Evolutionary conservation across 2,113 vertebrate species (phyloP), one percentile per base, ranked within the genome.

Genomic region (Chitala chitala): DNA sequence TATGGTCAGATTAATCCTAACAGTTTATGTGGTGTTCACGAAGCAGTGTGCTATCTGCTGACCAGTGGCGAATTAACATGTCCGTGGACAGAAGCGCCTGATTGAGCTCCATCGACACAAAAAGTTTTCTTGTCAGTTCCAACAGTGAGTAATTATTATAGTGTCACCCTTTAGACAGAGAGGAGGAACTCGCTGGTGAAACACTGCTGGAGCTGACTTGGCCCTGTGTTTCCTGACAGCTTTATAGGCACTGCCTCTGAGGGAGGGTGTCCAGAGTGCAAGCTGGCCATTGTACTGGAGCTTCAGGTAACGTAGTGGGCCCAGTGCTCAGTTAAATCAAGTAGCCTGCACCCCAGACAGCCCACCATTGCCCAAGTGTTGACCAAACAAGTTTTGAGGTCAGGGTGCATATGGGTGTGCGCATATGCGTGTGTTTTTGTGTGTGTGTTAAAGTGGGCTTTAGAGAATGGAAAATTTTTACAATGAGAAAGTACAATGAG

Each of bases 231-330:
- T 89, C 85, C 81, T 92, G 91, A 92, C 90, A 94, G 92, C 85
- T 95, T 94, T 94, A 93, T 88, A 84, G 89, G 89, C 85, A 84
- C 80, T 82, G 85, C 88, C 86, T 79, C 82, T 86, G 78, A 91
- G 86, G 86, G 86, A n/a, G 89, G 91, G 91, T 85, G 84, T 92
- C 91, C 89, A 88, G 88, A 92, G 93, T 88, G 80, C 89, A 90
- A 87, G 84, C 86, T 93, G 92, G 88, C 91, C 85, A 79, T 87
- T 88, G 89, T 91, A 91, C 90, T 88, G 91, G 86, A 90, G 83
- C 86, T 90, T 88, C 92, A 96, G 94, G 92, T 95, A 93, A 86
- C 91, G 91, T 87, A 90, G 84, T 87, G 84, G 89, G 89, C 89
- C 90, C 88, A 90, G 82, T 82, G 88, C 90, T 91, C 86, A 87